Conservation (phyloP, 2,888 invertebrate species). For the Teleiodes luculella region DNA sequence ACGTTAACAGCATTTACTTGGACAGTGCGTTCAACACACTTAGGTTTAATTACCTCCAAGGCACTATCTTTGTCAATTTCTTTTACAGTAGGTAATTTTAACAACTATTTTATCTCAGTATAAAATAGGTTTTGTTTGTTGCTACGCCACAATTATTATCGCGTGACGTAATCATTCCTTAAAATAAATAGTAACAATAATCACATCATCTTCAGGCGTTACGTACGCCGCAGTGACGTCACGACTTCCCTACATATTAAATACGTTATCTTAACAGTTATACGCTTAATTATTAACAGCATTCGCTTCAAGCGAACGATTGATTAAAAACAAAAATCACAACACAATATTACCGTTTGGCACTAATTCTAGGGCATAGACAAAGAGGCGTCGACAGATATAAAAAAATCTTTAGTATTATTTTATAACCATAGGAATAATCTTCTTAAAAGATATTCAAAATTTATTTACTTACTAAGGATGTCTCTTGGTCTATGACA, state of each 20-base stretch:
- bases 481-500: conserved; percentile 36
- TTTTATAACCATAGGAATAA: too few relatives aligned
- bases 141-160: background rate
- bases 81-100: background rate
- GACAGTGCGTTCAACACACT: conserved; percentile 15
- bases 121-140: too few relatives aligned
- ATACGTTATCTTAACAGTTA: conserved; percentile 48
- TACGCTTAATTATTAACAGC: conserved; percentile 49
- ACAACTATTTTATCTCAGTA: too few relatives aligned
- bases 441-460: too few relatives aligned
- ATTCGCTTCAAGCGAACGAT: conserved; percentile 58
- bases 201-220: conserved; percentile 39
- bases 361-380: conserved; percentile 48
- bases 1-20: background rate
- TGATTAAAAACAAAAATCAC: conserved; percentile 42
- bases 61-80: conserved; percentile 30
- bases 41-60: conserved; percentile 34
- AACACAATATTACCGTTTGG: conserved; percentile 56
- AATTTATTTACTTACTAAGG: too few relatives aligned
- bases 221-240: conserved; percentile 31
- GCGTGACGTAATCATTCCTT: conserved; percentile 14
- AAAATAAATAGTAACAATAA: conserved; percentile 45
- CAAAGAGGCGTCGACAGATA: conserved; percentile 23
- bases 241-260: conserved; percentile 50
- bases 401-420: background rate